Base-by-base conservation (phyloP, 2,113 vertebrate species). In the Pseudonaja textilis region DNA sequence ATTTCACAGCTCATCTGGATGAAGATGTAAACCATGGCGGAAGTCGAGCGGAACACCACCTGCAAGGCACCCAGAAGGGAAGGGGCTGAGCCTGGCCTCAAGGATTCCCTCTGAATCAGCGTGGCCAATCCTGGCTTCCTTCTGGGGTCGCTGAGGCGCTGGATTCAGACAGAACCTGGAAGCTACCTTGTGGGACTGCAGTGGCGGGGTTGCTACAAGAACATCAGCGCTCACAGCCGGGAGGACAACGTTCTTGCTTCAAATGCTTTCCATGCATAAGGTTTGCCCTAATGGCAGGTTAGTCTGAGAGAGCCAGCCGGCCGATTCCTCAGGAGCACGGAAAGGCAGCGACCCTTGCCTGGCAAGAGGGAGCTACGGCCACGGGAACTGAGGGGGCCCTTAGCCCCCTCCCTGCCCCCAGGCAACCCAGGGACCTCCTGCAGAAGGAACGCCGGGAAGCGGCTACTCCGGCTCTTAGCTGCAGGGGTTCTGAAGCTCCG, bases 1-100 rank as follows among this genome's bases (percentile, higher is more conserved):
- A 99, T 99, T 97, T 99, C 99, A 97, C 98, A 99, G 97, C 99
- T 99, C 99, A 99, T 99, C 97, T 99, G 99, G 97, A 99, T 99
- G 91, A 99, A 99, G 97, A 99, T 99, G 97, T 99, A 99, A 69
- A 99, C 99, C 99, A 99, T 99, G 26, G 99, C 99, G 7, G 99
- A 99, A 2, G 99, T 99, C 86, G 99, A 99, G 87, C 99, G 98
- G 95, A 99, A 99, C 47, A 99, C 99, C 95, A 99, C 99, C 99
- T 99, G 96, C 57, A 96, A 95, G 87, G n/a, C 47, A 95, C 81
- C 74, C n/a, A 14, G 0, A 18, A 25, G 9, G 20, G 23, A 55
- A n/a, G 34, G 2, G 1, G 69, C 18, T 81, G 69, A 81, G 6
- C 16, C 69, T 39, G 34, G 2, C n/a, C 69, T 34, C 16, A 39